Evolutionary conservation across 2,113 vertebrate species (phyloP), one percentile per base, ranked within the genome.

Genomic region (Leptocoma aspasia): DNA sequence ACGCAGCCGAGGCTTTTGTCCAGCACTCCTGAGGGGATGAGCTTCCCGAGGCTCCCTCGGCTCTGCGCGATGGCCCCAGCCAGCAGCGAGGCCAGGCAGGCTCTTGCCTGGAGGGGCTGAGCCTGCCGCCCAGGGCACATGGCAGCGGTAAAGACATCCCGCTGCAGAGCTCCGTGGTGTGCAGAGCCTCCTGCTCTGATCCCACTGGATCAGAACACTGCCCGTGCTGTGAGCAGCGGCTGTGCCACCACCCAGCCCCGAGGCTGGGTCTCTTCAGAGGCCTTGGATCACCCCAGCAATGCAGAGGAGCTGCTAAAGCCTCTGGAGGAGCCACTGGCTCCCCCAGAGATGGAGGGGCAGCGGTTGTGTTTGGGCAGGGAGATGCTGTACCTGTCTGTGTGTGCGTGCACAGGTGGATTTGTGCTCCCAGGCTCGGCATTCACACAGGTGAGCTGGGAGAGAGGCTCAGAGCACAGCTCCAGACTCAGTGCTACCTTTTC

Each of bases 171-270:
- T 61, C 18, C 1, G 19, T 8, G 8, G 6, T 8, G 30, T 8
- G 60, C 15, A 13, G 63, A 68, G 78, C 44, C 57, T 61, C 54
- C 84, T n/a, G 70, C 70, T 53, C 87, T 5, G 15, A 41, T n/a
- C 72, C 75, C 68, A 4, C 8, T 3, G 16, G 15, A 7, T 14
- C 79, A 37, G 41, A 45, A 6, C 28, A 0, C 45, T 28, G 47
- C 26, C 68, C 3, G 1, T 23, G 33, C 69, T 1, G 0, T 9
- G 42, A 64, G 71, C 13, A 8, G 53, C 2, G 68, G 33, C 33
- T 21, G 41, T 9, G 37, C 1, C 2, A 15, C n/a, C 5, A 0
- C 35, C 2, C 1, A 6, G 9, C 49, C 61, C 49, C 1, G 0
- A 37, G 49, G 54, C n/a, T 2, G 7, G 7, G 22, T 42, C 37